Percentiles rank a stretch among this genome's conserved stretches.
Conservation (phyloP, 92 coral and sea anemone genomes). For the Muricea muricata region DNA sequence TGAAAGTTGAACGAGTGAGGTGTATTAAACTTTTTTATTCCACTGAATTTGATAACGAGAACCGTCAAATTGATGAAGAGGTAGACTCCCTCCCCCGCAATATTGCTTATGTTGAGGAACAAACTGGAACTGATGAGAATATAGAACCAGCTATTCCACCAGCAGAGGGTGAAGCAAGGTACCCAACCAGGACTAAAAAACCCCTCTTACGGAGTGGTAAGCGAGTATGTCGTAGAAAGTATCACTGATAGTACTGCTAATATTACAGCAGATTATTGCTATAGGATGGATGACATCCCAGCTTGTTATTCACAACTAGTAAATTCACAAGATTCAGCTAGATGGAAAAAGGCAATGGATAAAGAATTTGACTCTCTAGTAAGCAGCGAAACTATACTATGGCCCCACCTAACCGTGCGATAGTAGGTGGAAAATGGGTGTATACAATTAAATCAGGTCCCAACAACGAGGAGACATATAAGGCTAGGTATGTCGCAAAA, state of each 20-base stretch:
- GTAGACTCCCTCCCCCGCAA: too few relatives aligned
- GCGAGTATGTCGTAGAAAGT: slow-evolving; percentile 6
- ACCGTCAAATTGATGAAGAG: slow-evolving; percentile 1
- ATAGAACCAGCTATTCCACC: too few relatives aligned
- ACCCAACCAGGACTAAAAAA: slow-evolving; percentile 1
- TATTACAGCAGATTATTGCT: slow-evolving; percentile 17
- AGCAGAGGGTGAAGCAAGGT: too few relatives aligned
- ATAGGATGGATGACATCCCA: slow-evolving; percentile 15
- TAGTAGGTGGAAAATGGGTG: slow-evolving; percentile 20
- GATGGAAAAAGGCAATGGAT: slow-evolving; percentile 34
- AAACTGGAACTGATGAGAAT: too few relatives aligned
- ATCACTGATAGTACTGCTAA: neutral
- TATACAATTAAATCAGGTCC: neutral
- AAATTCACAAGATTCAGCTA: neutral
- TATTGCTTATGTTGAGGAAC: too few relatives aligned
- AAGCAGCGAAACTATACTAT: slow-evolving; percentile 11
- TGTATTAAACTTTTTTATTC: slow-evolving; percentile 32
- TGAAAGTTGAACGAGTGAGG: neutral
- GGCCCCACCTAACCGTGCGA: slow-evolving; percentile 2
- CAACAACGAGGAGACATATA: neutral
- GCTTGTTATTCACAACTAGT: slow-evolving; percentile 7
- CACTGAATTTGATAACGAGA: neutral
- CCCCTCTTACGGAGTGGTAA: slow-evolving; percentile 8
- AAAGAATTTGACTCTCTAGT: neutral
- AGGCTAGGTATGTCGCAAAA: neutral